A percentile compares a stretch with the other conserved stretches of the same genome.
phyloP scores from a whole-genome alignment of 2,113 vertebrate genomes.

The Lichenostomus cassidix region DNA sequence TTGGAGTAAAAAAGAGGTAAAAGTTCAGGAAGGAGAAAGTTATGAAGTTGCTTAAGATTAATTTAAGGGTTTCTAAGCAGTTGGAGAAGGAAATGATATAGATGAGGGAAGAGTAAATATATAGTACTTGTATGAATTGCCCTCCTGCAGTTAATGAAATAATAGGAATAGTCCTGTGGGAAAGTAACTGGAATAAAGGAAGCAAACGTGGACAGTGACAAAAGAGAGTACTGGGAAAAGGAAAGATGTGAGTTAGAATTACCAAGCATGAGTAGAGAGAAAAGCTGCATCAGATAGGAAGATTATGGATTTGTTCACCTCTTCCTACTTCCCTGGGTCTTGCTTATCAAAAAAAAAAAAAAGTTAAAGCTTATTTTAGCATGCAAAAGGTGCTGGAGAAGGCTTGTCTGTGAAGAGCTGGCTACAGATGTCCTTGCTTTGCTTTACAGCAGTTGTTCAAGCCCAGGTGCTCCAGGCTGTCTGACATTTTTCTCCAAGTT shows the following conservation, averaged over 20 bases:
- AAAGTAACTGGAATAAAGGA: background rate
- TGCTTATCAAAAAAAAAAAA: background rate
- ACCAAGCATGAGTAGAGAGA: background rate
- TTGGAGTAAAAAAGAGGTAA: background rate
- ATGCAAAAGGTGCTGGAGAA: background rate
- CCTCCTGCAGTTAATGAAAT: background rate
- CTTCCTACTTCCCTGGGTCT: background rate
- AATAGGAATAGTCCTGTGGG: background rate
- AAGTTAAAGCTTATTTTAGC: background rate
- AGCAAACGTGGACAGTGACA: background rate
- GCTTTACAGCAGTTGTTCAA: conserved; percentile 64
- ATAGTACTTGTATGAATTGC: background rate
- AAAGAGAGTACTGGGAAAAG: background rate
- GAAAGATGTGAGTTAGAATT: background rate
- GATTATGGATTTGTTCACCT: background rate
- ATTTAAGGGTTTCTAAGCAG: background rate
- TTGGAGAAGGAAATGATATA: background rate
- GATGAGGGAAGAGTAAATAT: background rate
- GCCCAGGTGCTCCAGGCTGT: conserved; percentile 45
- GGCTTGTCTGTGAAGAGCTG: background rate
- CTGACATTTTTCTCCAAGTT: conserved; percentile 87
- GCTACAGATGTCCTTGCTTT: background rate
- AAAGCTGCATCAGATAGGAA: background rate
- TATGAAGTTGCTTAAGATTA: background rate
- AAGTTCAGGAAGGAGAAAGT: background rate